A percentile compares a stretch with the other conserved stretches of the same genome.
Evolutionary conservation across 2,113 vertebrate genomes (phyloP).

Genomic region (Caloenas nicobarica): DNA sequence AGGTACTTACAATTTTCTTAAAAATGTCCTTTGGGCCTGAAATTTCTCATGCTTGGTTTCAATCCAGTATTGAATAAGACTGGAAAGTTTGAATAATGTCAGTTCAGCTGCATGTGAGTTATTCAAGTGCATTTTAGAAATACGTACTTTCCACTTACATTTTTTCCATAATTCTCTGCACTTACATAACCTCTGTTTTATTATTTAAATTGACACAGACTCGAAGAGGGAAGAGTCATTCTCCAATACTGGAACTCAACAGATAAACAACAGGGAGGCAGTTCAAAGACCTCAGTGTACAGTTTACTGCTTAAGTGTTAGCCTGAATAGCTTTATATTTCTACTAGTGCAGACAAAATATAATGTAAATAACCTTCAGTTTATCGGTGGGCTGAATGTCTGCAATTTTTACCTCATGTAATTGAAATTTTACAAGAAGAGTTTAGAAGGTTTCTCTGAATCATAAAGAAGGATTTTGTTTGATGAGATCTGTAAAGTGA

Average conservation of each 20-base stretch:
- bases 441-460: background rate
- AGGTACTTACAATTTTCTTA: conserved; percentile 17
- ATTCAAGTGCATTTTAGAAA: conserved; percentile 42
- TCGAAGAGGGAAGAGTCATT: background rate
- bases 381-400: background rate
- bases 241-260: background rate
- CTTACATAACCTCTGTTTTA: conserved; percentile 54
- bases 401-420: background rate
- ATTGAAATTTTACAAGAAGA: background rate
- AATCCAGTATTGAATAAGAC: conserved; percentile 49
- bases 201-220: conserved; percentile 11
- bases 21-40: conserved; percentile 40
- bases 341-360: background rate
- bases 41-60: conserved; percentile 55
- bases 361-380: background rate
- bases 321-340: background rate
- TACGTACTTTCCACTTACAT: conserved; percentile 22
- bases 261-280: background rate
- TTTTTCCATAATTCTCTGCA: conserved; percentile 47
- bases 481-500: background rate
- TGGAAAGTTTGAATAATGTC: conserved; percentile 66
- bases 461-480: background rate
- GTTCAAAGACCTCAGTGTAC: background rate
- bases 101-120: conserved; percentile 41
- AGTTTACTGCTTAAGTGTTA: background rate